Conservation (phyloP, 2,888 invertebrate genomes). For the Heteromyza rotundicornis region DNA sequence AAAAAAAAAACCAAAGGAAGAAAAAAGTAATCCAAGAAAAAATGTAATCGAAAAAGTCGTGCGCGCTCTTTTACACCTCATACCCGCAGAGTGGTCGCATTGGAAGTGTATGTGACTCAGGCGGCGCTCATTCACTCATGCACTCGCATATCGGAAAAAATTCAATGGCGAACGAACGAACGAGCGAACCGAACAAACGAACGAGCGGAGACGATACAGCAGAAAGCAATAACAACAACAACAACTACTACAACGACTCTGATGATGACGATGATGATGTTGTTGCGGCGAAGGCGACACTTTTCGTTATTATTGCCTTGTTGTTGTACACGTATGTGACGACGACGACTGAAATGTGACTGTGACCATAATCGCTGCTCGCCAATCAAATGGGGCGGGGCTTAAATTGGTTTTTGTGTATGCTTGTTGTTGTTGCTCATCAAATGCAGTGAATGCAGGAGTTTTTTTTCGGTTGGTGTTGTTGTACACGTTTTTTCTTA, state of each 20-base stretch:
- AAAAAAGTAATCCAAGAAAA: too few relatives aligned
- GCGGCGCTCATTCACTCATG: neutral
- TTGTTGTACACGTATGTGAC: conserved; percentile 25
- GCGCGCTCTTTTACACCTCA: neutral
- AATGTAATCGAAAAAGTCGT: neutral
- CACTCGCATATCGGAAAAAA: neutral
- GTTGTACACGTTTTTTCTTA: conserved; percentile 25
- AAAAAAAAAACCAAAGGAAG: too few relatives aligned
- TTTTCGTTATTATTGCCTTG: neutral
- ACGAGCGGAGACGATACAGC: neutral
- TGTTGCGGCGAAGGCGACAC: conserved; percentile 24
- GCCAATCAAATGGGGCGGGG: conserved; percentile 61
- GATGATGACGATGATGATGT: conserved; percentile 34
- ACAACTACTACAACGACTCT: conserved; percentile 25
- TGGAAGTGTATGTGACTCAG: conserved; percentile 5
- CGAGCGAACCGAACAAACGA: conserved; percentile 21
- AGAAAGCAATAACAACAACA: conserved; percentile 25
- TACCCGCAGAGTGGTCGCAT: neutral
- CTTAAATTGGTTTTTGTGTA: conserved; percentile 46
- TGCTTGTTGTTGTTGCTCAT: conserved; percentile 31
- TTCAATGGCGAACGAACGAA: conserved; percentile 3
- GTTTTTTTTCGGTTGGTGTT: conserved; percentile 25
- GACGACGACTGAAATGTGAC: conserved; percentile 21
- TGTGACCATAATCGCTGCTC: conserved; percentile 40
- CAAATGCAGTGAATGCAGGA: conserved; percentile 10